Base-by-base conservation (phyloP, 1,140 invertebrate species). In the Bactericera cockerelli region DNA sequence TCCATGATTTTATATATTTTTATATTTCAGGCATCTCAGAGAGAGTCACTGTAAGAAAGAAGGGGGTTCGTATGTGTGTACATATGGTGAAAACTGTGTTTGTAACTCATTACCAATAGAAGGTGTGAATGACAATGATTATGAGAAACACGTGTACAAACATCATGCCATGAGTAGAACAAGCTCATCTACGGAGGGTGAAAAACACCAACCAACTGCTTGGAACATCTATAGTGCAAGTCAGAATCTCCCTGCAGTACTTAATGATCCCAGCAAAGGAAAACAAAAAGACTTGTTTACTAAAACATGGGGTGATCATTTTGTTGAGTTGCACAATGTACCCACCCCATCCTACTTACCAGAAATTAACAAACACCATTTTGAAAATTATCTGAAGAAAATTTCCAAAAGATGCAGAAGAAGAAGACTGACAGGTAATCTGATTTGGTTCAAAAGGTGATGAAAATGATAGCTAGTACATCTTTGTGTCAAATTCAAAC, bases 251-350 rank as follows among this genome's bases (percentile, higher is more conserved):
- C 89, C 95, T 22, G 92, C 94, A 56, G 91, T 96, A 58, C 77
- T 99, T 25, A 96, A 97, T 75, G 94, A 99, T 76, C 95, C 96
- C 0, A 83, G 85, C 55, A 83, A 84, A 65, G 86, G 89, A 57
- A 92, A 90, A 72, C 88, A 88, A 75, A 75, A 73, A 65, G 90
- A 94, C 69, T 93, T 99, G 66, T 93, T 99, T 67, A 96, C 93
- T 1, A 93, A 92, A 72, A 94, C 92, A 63, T 99, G 96, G 96
- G 95, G 96, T 38, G 93, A 96, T 67, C 79, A 80, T 59, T 98
- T 98, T 74, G 79, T 94, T 6, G 92, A 95, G 61, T 84, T 83
- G 65, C 72, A 76, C 24, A 76, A 82, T 16, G 81, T 96, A 67
- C 78, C 82, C 21, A 80, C 81, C 58, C 86, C 86, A 65, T 79